Evolutionary conservation across 2,888 invertebrate species (phyloP).

Genomic region (Tipula helvola): DNA sequence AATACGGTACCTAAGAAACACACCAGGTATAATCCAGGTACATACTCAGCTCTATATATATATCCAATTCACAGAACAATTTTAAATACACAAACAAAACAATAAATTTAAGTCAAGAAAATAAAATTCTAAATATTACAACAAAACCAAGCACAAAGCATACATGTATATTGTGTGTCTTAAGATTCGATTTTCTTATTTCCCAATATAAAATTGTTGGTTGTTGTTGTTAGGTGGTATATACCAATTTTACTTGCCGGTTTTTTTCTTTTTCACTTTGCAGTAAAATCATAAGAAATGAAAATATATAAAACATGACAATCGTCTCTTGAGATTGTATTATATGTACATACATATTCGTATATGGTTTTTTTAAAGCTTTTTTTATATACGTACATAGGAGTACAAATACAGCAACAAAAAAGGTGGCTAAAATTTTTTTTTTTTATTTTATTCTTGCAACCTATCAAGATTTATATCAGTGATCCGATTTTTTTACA

Average conservation of each 20-base stretch:
- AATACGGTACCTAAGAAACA: not conserved
- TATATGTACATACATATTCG: not conserved
- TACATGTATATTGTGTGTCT: not conserved
- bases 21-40: no score
- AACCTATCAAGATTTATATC: not conserved
- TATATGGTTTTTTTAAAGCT: not conserved
- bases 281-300: not conserved
- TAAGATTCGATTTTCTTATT: not conserved
- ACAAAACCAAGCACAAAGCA: not conserved
- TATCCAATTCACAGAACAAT: not conserved
- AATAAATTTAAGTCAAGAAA: not conserved
- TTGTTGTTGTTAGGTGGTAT: not conserved
- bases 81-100: not conserved
- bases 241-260: not conserved
- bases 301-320: not conserved
- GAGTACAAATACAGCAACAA: not conserved
- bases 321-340: not conserved
- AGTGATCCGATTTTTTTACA: not conserved
- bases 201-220: not conserved
- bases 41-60: no score
- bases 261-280: not conserved
- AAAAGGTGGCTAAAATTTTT: not conserved
- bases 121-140: not conserved
- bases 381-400: not conserved
- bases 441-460: not conserved